Conservation (phyloP, 53 echinoderm and acorn worm species). For the Temnopleurus reevesii region DNA sequence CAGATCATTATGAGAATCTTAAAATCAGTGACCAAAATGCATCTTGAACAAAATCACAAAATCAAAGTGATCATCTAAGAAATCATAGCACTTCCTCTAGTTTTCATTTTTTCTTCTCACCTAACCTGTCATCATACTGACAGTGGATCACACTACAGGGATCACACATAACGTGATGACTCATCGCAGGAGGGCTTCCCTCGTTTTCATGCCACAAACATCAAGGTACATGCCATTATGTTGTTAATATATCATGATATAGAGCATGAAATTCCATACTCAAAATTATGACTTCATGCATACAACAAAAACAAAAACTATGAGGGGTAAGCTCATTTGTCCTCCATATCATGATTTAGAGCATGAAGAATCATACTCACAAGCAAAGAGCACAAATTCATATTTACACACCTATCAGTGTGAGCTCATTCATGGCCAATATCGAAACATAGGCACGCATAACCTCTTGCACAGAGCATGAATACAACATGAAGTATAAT, state of each 20-base stretch:
- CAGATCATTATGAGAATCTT: too few species aligned
- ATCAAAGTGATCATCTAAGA: not conserved
- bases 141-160: not conserved
- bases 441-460: too few species aligned
- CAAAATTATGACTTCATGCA: too few species aligned
- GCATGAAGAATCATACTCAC: not conserved
- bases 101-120: not conserved
- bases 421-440: too few species aligned
- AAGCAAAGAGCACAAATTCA: not conserved
- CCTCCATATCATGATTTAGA: not conserved
- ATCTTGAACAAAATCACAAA: not conserved
- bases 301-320: not conserved
- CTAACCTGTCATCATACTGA: not conserved
- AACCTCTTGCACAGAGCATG: too few species aligned
- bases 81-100: not conserved
- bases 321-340: constrained; percentile 1
- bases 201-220: not conserved
- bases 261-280: too few species aligned
- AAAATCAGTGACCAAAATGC: too few species aligned
- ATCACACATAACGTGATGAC: not conserved
- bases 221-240: too few species aligned
- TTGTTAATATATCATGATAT: too few species aligned
- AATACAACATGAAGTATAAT: too few species aligned
- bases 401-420: too few species aligned
- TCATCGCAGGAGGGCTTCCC: constrained; percentile 4